Base-by-base conservation (phyloP, 2,888 invertebrate genomes). In the Caenorhabditis plicata region DNA sequence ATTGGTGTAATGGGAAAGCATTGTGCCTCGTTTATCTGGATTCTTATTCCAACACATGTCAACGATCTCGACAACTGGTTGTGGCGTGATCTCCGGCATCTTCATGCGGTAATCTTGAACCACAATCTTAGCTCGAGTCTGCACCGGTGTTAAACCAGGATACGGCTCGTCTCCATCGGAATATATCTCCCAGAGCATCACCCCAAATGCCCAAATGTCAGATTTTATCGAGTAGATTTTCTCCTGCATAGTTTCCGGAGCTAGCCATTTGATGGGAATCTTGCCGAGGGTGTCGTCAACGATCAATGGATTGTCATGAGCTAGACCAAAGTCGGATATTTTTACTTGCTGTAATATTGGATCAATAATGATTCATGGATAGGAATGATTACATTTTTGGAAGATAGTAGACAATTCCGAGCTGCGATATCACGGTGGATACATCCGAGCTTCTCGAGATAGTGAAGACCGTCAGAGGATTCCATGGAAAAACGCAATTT, bases 351-450 rank as follows among this genome's bases (percentile, higher is more conserved):
- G 42, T 25, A 52, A 39, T 13, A 8, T 7, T 35, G 7, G 35
- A n/a, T 22, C 31, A 9, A n/a, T 29, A 20, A 15, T 35, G 8
- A 42, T 27, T 42, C n/a, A n/a, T n/a, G n/a, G n/a, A n/a, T n/a
- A n/a, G n/a, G n/a, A n/a, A n/a, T 27, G 29, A 41, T 36, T 13
- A 56, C 65, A 41, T 54, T 55, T 25, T 49, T 63, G 13, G 55
- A 45, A 2, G 67, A 58, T 11, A 81, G 62, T 11, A 91, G 85
- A 79, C 90, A 91, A 81, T 91, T 91, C 50, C 91, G 85, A 58
- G 90, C 90, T 0, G 90, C 91, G 52, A 91, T 84, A 81, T 91
- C 91, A 41, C 91, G 85, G 82, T 91, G 91, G 0, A 91, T 90
- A 82, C 90, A 91, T 75, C 89, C 86, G 73, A 89, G 88, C 0